Conservation (phyloP, 2,113 vertebrate genomes). For the Kryptolebias marmoratus region DNA sequence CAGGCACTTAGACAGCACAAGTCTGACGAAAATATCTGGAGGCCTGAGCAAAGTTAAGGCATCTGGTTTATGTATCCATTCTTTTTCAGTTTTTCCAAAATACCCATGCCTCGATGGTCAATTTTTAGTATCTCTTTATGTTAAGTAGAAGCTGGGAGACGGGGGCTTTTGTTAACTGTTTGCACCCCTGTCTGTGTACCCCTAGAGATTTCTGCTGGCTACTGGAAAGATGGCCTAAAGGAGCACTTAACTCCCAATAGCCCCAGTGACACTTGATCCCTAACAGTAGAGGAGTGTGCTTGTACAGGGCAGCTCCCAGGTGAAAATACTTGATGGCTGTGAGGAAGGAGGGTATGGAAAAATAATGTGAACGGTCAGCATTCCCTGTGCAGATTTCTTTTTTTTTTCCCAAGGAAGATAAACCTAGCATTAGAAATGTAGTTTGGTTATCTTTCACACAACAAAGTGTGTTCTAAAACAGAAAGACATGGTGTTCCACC, state of each 20-base stretch:
- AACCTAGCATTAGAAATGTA: conserved; percentile 19
- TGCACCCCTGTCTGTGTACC: not conserved
- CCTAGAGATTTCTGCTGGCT: not conserved
- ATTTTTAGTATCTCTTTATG: not conserved
- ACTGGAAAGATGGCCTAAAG: conserved; percentile 21
- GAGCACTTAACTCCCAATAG: conserved; percentile 34
- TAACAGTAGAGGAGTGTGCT: not conserved
- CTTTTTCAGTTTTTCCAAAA: not conserved
- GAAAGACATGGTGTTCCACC: conserved; percentile 12
- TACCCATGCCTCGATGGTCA: not conserved
- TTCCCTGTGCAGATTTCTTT: not conserved
- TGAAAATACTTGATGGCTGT: conserved; percentile 30
- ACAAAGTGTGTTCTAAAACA: not conserved
- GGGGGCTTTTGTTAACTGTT: not conserved
- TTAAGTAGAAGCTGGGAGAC: not conserved
- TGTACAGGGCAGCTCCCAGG: conserved; percentile 23
- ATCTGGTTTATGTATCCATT: not conserved
- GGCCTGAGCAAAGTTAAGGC: not conserved
- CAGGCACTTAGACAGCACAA: not conserved
- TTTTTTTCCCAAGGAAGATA: not conserved
- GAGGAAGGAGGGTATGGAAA: conserved; percentile 7
- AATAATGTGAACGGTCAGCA: not conserved
- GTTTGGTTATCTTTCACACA: conserved; percentile 3
- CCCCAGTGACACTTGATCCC: conserved; percentile 21
- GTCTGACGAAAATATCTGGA: not conserved